A percentile compares a stretch with the other conserved stretches of the same genome.
Conservation (phyloP, 2,113 vertebrate species). For the Scomber japonicus region DNA sequence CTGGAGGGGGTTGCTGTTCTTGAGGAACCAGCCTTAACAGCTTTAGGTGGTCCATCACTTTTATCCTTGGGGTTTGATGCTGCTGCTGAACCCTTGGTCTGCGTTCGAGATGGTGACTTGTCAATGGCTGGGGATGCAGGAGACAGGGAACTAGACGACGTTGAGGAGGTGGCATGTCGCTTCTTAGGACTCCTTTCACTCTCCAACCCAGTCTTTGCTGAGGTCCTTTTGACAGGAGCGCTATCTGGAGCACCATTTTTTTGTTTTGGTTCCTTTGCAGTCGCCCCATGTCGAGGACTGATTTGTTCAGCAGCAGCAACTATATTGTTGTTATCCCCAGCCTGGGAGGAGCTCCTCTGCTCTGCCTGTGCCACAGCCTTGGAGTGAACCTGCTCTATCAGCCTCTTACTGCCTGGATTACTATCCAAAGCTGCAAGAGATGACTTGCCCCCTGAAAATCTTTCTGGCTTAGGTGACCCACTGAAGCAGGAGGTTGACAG, state of each 20-base stretch:
- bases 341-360: constrained; percentile 77
- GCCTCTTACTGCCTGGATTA: constrained; percentile 82
- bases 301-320: constrained; percentile 88
- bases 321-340: constrained; percentile 91
- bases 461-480: constrained; percentile 85
- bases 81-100: constrained; percentile 78
- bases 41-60: constrained; percentile 80
- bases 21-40: constrained; percentile 83
- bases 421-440: constrained; percentile 90
- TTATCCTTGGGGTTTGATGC: constrained; percentile 81
- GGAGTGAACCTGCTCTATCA: constrained; percentile 80
- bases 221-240: constrained; percentile 80
- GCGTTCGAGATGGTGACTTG: constrained; percentile 65
- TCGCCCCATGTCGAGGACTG: constrained; percentile 85
- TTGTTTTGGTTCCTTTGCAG: constrained; percentile 88
- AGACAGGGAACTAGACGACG: constrained; percentile 85
- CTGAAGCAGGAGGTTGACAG: constrained; percentile 90
- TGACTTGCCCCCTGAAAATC: constrained; percentile 83
- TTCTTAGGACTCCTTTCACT: constrained; percentile 88
- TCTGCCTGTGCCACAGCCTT: constrained; percentile 84
- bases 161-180: constrained; percentile 85
- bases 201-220: constrained; percentile 83
- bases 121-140: constrained; percentile 69
- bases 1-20: constrained; percentile 83
- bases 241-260: constrained; percentile 76